A percentile compares a stretch with the other conserved stretches of the same genome.
Evolutionary conservation across 2,113 vertebrate species (phyloP).

Genomic region (Pelmatolapia mariae): DNA sequence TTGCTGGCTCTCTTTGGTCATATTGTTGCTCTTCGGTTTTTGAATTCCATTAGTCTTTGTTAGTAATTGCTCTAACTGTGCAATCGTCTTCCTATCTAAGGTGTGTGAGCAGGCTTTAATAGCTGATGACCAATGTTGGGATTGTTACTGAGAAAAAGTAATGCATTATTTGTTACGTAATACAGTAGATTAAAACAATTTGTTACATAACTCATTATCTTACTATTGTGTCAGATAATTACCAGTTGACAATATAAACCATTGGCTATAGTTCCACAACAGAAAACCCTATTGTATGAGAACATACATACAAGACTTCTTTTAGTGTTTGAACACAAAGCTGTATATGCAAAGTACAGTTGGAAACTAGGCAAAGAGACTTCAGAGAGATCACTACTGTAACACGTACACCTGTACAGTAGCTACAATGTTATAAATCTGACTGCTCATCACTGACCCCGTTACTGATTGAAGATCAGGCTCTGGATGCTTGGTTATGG

Average conservation of each 20-base stretch:
- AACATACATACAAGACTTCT: not conserved
- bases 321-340: not conserved
- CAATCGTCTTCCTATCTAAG: not conserved
- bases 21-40: not conserved
- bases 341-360: not conserved
- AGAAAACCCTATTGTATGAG: not conserved
- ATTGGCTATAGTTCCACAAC: not conserved
- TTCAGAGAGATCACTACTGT: not conserved
- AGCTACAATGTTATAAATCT: not conserved
- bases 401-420: not conserved
- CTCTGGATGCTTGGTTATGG: not conserved
- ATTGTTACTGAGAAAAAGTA: not conserved
- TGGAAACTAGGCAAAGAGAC: not conserved
- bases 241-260: not conserved
- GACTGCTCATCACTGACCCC: not conserved
- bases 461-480: not conserved
- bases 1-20: not conserved
- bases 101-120: not conserved
- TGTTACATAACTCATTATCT: not conserved
- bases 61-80: not conserved
- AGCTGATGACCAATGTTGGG: not conserved
- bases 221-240: not conserved
- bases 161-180: not conserved
- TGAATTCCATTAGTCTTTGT: not conserved
- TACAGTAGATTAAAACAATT: not conserved